A percentile compares a stretch with the other conserved stretches of the same genome.
Evolutionary conservation across 2,113 vertebrate genomes (phyloP).

Genomic region (Eurystomus gularis): DNA sequence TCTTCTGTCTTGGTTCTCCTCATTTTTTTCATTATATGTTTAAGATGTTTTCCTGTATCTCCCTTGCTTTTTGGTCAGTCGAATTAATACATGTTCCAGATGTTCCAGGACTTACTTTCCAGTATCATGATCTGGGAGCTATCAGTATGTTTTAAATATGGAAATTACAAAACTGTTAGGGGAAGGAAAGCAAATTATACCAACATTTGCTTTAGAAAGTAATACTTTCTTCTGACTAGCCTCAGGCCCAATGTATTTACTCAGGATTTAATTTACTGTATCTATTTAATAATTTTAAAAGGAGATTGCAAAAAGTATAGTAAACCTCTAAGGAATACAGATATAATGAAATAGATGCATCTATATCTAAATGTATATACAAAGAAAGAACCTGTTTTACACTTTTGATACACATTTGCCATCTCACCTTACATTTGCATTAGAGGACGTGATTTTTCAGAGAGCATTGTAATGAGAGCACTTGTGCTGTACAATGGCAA

Average conservation of each 20-base stretch:
- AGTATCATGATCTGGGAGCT: not conserved
- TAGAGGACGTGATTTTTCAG: not conserved
- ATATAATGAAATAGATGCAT: not conserved
- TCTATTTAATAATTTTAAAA: slow-evolving; percentile 26
- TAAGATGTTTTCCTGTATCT: not conserved
- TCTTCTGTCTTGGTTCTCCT: not conserved
- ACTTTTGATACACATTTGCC: not conserved
- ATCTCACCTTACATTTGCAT: not conserved
- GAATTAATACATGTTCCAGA: not conserved
- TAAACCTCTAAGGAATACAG: not conserved
- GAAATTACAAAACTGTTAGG: not conserved
- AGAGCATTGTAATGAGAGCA: not conserved
- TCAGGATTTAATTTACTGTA: slow-evolving; percentile 19
- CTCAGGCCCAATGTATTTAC: not conserved
- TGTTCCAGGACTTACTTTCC: not conserved
- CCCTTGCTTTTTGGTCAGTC: not conserved
- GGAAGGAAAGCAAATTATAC: slow-evolving; percentile 5
- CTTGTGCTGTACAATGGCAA: not conserved
- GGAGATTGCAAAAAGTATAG: not conserved
- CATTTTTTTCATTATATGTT: not conserved
- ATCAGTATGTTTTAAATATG: not conserved
- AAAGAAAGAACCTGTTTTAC: not conserved
- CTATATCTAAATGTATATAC: not conserved
- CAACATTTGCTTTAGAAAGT: slow-evolving; percentile 40
- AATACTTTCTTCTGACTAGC: not conserved